Base-by-base conservation (phyloP, 2,888 invertebrate genomes). In the Drepana falcataria region DNA sequence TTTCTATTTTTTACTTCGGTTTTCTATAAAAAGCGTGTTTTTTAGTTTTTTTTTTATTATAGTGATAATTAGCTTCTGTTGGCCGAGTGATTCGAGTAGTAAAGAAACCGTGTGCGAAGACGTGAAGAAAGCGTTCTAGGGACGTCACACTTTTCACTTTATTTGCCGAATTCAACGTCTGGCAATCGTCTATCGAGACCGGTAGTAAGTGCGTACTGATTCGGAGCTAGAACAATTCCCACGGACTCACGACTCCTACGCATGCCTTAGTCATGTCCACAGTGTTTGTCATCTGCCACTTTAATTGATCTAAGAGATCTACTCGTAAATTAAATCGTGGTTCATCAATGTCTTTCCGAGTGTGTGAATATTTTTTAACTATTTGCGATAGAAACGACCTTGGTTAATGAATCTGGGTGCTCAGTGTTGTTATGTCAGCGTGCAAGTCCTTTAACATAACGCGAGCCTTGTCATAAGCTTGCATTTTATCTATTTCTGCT, bases 251-350 rank as follows among this genome's bases (percentile, higher is more conserved):
- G 74, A 76, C 83, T 79, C 85, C 88, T 81, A 85, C 89, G 86
- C 85, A 69, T 69, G 73, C 59, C 57, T 89, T 87, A 89, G 81
- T 89, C 89, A 86, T 69, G 65, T 60, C 60, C 74, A 76, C 74
- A 76, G 68, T 73, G 75, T 81, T 83, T 85, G 87, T 88, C 90
- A 88, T 89, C 83, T 86, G 86, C 78, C 75, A 71, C 72, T 77
- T 80, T 88, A 90, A 90, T 90, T 90, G 89, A 87, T 85, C 85
- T 74, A 51, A 75, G 73, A 75, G 78, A 84, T 85, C 85, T 85
- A 83, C 79, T 81, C 75, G 75, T 82, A 79, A 87, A 90, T 90
- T 87, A 86, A 89, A 89, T 88, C 86, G 86, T 85, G 70, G 81
- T 69, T 79, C 75, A 68, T 79, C 79, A 77, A 72, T 71, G 77